Base-by-base conservation (phyloP, 2,888 invertebrate genomes). In the Geophilus truncorum region DNA sequence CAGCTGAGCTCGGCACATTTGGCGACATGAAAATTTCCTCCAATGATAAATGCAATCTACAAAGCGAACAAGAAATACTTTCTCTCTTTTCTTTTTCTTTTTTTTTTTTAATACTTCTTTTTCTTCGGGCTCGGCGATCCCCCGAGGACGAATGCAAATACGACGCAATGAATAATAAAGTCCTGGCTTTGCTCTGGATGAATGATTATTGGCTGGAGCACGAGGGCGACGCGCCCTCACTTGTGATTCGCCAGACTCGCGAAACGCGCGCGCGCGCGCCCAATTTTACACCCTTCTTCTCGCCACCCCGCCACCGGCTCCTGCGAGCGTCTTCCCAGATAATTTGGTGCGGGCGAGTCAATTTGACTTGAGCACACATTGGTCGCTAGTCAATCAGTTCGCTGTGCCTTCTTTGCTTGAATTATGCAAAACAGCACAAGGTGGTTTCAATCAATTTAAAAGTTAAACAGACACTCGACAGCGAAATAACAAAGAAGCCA, bases 81-180 rank as follows among this genome's bases (percentile, higher is more conserved):
- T 28, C 32, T 28, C 32, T 77, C 5, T n/a, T n/a, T n/a, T n/a
- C n/a, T n/a, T n/a, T n/a, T n/a, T n/a, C n/a, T n/a, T n/a, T 70
- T 70, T 70, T 70, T 70, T 70, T 70, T 70, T 70, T 70, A 25
- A 23, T 70, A 23, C 70, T 70, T 28, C 70, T 70, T 28, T 70
- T 70, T 28, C 70, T 70, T 70, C 21, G 12, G 23, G 23, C 70
- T 28, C 70, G 70, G 15, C 70, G 23, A 28, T 77, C 77, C 77
- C 77, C 30, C 21, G 77, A 77, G 77, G 77, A 77, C 77, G n/a
- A 28, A 77, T 32, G 32, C 77, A 77, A 77, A 77, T 77, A 77
- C 32, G 32, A 77, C 30, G 77, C 77, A 77, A 77, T 77, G 77
- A 77, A 77, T 77, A 77, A 77, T 77, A 77, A 77, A 77, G 77